Conservation (phyloP, 2,888 invertebrate species). For the Cybosia mesomella region DNA sequence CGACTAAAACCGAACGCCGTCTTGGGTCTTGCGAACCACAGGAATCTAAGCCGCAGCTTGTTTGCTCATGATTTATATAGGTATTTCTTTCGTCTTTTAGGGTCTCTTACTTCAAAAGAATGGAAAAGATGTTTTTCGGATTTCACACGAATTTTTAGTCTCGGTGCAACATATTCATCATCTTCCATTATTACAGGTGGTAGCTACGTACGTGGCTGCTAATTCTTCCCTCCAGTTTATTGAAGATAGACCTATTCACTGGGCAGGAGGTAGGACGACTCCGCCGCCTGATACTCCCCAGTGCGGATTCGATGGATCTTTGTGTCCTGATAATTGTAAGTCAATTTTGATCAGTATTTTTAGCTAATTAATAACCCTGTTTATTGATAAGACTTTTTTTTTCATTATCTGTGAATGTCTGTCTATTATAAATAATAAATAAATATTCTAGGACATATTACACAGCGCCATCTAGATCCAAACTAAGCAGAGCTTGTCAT, state of each 20-base stretch:
- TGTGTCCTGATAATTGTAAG: slow-evolving; percentile 94
- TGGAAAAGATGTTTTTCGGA: background rate
- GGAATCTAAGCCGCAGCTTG: too few relatives aligned
- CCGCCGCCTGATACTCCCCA: slow-evolving; percentile 96
- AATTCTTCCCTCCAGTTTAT: slow-evolving; percentile 92
- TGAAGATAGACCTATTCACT: slow-evolving; percentile 91
- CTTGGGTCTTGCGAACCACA: too few relatives aligned
- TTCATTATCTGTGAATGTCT: too few relatives aligned
- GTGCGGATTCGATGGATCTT: slow-evolving; percentile 96
- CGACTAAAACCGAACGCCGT: too few relatives aligned
- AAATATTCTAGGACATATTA: too few relatives aligned
- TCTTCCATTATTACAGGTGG: slow-evolving; percentile 88
- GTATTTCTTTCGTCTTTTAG: background rate
- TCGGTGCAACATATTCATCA: background rate
- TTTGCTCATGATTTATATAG: too few relatives aligned
- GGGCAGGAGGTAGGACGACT: slow-evolving; percentile 92
- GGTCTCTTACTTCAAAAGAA: background rate
- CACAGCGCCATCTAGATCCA: too few relatives aligned
- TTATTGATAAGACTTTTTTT: background rate
- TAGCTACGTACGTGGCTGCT: slow-evolving; percentile 95
- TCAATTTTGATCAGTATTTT: slow-evolving; percentile 28
- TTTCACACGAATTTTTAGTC: background rate
- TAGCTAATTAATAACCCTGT: background rate
- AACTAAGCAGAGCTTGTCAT: too few relatives aligned
- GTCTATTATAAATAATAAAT: too few relatives aligned